Evolutionary conservation across 2,888 invertebrate genomes (phyloP), one percentile per base, ranked within the genome.

Genomic region (Brachyptera risi): DNA sequence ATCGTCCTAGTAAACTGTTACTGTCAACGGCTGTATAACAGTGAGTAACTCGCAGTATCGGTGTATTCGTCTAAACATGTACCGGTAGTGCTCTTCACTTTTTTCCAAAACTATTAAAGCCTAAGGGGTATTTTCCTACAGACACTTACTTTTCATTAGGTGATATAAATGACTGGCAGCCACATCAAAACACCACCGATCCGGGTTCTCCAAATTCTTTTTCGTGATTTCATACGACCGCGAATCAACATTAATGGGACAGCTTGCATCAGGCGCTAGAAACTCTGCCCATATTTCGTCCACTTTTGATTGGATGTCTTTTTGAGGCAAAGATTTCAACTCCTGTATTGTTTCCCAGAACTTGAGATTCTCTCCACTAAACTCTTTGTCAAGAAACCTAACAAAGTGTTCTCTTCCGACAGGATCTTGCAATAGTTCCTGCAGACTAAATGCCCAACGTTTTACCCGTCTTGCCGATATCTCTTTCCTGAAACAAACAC

Each of bases 131-230:
- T n/a, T n/a, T n/a, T n/a, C n/a, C n/a, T n/a, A n/a, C n/a, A n/a
- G n/a, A n/a, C n/a, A n/a, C n/a, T n/a, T n/a, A n/a, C 94, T 96
- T 75, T 98, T 98, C 99, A 99, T 99, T 69, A 99, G 81, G 73
- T 97, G 96, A 77, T 97, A 99, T 38, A 99, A 97, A 78, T 99
- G 99, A 5, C 96, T 92, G 77, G 96, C 96, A 59, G 99, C 98
- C 72, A 95, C 92, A 73, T 98, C 98, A 77, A 97, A 99, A 71
- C 91, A 92, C 85, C 95, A 96, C 70, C 95, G 83, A 74, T 96
- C 94, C 0, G 93, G 87, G 65, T 84, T 85, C 68, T 84, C 85
- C 75, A 92, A 83, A 70, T 92, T 91, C 70, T 83, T 87, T 70
- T 88, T 87, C 0, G 92, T 92, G 61, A 86, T 76, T 73, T 94